Percentiles rank a stretch among this genome's conserved stretches.
Conservation (phyloP, 2,797 vertebrate genomes). For the Atherinosoma microstoma region DNA sequence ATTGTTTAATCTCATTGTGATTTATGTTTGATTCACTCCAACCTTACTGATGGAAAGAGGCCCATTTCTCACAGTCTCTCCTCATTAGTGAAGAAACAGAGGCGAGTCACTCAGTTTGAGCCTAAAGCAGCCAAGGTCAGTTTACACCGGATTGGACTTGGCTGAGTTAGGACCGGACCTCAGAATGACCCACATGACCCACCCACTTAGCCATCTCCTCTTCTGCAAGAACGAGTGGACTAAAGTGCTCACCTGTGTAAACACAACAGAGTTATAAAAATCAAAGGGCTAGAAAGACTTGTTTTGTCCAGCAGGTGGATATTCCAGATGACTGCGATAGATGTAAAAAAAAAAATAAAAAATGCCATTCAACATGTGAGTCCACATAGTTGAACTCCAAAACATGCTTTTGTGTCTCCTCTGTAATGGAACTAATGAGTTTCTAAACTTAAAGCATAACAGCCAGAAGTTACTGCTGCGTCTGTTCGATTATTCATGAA, state of each 20-base stretch:
- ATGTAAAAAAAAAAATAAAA: background rate
- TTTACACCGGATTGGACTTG: conserved; percentile 63
- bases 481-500: background rate
- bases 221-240: background rate
- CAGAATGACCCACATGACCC: background rate
- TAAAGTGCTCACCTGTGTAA: background rate
- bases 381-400: background rate
- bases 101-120: conserved; percentile 29
- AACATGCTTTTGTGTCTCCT: background rate
- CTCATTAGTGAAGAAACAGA: conserved; percentile 27
- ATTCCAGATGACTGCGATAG: background rate
- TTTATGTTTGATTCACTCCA: background rate
- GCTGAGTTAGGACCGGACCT: conserved; percentile 22
- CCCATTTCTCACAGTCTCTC: conserved; percentile 4
- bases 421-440: background rate
- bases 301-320: background rate
- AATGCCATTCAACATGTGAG: too few relatives aligned
- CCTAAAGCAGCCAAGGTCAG: conserved; percentile 61
- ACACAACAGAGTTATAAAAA: background rate
- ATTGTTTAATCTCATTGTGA: conserved; percentile 24
- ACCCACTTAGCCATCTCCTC: background rate
- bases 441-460: background rate
- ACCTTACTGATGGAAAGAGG: background rate
- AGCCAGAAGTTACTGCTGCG: background rate
- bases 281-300: background rate